Percentiles rank a stretch among this genome's conserved stretches.
Conservation (phyloP, 1,140 invertebrate genomes). For the Phortica variegata region DNA sequence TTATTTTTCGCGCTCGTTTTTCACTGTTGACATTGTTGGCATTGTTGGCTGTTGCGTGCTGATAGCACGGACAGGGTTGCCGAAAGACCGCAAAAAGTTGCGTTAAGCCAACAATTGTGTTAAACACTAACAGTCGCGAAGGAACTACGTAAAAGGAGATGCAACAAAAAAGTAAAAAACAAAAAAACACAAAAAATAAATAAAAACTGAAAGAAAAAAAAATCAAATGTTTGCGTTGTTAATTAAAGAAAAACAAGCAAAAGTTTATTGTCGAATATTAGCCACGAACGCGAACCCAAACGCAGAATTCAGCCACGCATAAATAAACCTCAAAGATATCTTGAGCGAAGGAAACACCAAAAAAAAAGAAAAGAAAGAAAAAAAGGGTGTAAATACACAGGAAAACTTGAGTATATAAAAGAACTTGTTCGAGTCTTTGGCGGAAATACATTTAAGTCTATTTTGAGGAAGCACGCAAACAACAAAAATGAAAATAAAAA, state of each 20-base stretch:
- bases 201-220: constrained; percentile 37
- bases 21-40: too few species aligned
- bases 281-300: constrained; percentile 31
- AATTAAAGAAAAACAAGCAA: constrained; percentile 55
- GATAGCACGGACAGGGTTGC: too few species aligned
- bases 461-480: constrained; percentile 43
- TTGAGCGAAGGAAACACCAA: constrained; percentile 35
- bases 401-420: too few species aligned
- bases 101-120: too few species aligned
- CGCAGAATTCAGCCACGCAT: constrained; percentile 37
- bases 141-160: not conserved
- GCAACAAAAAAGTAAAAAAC: constrained; percentile 2
- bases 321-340: too few species aligned
- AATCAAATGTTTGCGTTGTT: constrained; percentile 53
- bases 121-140: too few species aligned
- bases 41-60: too few species aligned
- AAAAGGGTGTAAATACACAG: constrained; percentile 31
- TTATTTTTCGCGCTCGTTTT: too few species aligned
- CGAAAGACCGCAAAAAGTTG: too few species aligned
- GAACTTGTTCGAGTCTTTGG: too few species aligned
- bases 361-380: constrained; percentile 8
- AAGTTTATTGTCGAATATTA: constrained; percentile 54
- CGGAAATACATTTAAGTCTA: too few species aligned
- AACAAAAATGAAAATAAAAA: constrained; percentile 11
- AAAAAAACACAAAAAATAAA: constrained; percentile 14